Conservation (phyloP, 2,113 vertebrate species). For the Bubo blakistoni region DNA sequence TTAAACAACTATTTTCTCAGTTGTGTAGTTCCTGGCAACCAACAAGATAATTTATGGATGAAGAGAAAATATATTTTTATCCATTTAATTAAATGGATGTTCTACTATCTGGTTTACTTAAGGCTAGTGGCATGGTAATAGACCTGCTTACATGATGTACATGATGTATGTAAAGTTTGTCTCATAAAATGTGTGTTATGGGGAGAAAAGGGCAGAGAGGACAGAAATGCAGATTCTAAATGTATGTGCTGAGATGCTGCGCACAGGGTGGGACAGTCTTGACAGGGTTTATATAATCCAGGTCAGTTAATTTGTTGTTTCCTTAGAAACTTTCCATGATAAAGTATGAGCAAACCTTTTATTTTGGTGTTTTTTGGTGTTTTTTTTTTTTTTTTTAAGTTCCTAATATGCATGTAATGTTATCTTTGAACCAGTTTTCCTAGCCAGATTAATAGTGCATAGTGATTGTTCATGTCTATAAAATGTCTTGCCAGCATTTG, state of each 20-base stretch:
- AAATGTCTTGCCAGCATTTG: not conserved
- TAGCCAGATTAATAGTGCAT: not conserved
- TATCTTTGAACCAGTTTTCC: not conserved
- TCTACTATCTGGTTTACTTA: not conserved
- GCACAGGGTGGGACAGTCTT: not conserved
- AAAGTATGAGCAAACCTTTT: not conserved
- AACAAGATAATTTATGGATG: not conserved
- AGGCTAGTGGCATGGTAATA: accelerated
- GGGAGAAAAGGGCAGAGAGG: not conserved
- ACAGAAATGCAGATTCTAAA: not conserved
- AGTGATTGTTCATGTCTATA: not conserved
- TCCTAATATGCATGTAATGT: not conserved
- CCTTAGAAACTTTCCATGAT: not conserved
- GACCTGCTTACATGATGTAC: not conserved
- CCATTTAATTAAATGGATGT: not conserved
- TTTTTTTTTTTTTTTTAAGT: too few relatives aligned
- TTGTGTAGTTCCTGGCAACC: not conserved
- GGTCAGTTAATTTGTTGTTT: not conserved
- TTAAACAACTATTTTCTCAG: not conserved
- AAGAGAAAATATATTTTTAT: not conserved
- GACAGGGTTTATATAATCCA: not conserved
- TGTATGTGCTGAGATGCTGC: not conserved
- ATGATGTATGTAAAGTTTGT: not conserved
- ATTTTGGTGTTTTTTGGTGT: not conserved
- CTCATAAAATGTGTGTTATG: not conserved